Conservation (phyloP, 2,888 invertebrate genomes). For the Andrena minutula region DNA sequence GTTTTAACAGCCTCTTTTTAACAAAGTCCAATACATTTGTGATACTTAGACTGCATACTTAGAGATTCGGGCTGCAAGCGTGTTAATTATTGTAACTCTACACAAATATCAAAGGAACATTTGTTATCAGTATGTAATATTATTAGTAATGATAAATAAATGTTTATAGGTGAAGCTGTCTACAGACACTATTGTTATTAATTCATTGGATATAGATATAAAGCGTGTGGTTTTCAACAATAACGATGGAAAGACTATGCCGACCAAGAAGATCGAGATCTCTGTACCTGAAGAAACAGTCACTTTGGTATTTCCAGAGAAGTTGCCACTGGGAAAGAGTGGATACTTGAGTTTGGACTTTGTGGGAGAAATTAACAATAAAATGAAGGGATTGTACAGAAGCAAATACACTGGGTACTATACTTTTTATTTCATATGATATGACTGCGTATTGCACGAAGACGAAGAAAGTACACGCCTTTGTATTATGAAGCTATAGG, state of each 20-base stretch:
- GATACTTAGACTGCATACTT: too few relatives aligned
- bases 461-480: background rate
- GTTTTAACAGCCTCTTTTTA: too few relatives aligned
- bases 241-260: slow-evolving; percentile 84
- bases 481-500: slow-evolving; percentile 1
- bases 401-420: slow-evolving; percentile 90
- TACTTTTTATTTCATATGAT: slow-evolving; percentile 15
- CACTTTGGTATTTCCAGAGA: slow-evolving; percentile 88
- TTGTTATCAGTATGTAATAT: background rate
- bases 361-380: slow-evolving; percentile 95
- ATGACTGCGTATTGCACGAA: background rate
- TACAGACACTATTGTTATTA: slow-evolving; percentile 90
- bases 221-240: slow-evolving; percentile 87
- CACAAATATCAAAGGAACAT: background rate
- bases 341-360: slow-evolving; percentile 89
- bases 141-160: background rate
- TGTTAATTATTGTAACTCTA: too few relatives aligned
- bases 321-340: slow-evolving; percentile 87
- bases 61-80: too few relatives aligned
- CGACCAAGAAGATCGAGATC: slow-evolving; percentile 81
- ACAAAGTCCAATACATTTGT: too few relatives aligned
- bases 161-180: slow-evolving; percentile 87
- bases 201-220: slow-evolving; percentile 91
- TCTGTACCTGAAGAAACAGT: slow-evolving; percentile 89
- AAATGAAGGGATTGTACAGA: slow-evolving; percentile 97